Conservation (phyloP, 2,888 invertebrate genomes). For the Phymatocera aterrima region DNA sequence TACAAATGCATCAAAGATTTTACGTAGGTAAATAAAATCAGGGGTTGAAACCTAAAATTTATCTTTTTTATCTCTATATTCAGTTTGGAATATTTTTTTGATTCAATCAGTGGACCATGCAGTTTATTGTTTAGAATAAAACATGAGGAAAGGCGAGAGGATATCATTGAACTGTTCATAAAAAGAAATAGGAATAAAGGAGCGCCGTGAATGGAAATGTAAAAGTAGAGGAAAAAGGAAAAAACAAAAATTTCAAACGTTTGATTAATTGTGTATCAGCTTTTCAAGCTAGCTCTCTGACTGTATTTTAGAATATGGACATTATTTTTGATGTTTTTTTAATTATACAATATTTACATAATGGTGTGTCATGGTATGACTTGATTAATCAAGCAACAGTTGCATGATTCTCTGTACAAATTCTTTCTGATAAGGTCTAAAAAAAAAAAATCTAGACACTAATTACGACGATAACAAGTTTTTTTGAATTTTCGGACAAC, state of each 20-base stretch:
- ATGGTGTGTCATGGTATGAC: conserved; percentile 32
- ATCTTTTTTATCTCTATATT: background rate
- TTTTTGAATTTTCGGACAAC: background rate
- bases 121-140: too few species aligned
- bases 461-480: background rate
- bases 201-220: too few species aligned
- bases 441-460: background rate
- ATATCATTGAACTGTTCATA: too few species aligned
- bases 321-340: background rate
- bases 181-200: too few species aligned
- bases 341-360: conserved; percentile 35
- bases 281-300: conserved; percentile 2
- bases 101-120: too few species aligned
- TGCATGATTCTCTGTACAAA: conserved; percentile 11
- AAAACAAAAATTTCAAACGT: conserved; percentile 17
- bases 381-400: conserved; percentile 15
- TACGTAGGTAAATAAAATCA: conserved; percentile 26
- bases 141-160: too few species aligned
- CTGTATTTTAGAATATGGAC: conserved; percentile 27
- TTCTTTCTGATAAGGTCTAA: background rate
- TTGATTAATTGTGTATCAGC: conserved; percentile 14
- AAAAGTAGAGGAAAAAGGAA: background rate
- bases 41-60: conserved; percentile 20
- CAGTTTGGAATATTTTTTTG: background rate
- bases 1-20: background rate